phyloP scores from a whole-genome alignment of 2,797 vertebrate species.

The Gadopsis bispinosus region DNA sequence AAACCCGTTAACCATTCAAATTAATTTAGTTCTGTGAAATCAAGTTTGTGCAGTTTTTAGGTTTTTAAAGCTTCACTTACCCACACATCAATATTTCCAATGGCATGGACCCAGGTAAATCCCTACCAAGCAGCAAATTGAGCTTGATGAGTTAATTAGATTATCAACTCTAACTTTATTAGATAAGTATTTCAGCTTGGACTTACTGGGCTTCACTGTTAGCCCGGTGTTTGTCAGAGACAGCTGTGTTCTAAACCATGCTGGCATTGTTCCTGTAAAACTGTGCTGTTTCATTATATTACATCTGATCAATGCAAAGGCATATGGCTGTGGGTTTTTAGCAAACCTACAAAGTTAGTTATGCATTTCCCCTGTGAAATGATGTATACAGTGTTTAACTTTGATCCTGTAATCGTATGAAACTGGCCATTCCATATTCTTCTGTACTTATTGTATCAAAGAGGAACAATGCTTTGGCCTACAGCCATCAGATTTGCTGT shows the following conservation, averaged over 20 bases:
- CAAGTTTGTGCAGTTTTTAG: background rate
- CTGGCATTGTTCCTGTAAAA: conserved; percentile 44
- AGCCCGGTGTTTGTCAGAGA: background rate
- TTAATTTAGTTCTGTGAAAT: background rate
- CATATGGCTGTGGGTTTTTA: conserved; percentile 49
- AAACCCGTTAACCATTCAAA: background rate
- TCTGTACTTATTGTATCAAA: conserved; percentile 32
- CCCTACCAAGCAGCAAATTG: conserved; percentile 7
- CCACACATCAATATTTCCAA: conserved; percentile 1
- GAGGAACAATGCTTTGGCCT: conserved; percentile 25
- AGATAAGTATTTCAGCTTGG: conserved; percentile 7
- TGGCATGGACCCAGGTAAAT: conserved; percentile 4
- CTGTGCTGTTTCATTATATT: conserved; percentile 57
- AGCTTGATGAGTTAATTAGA: background rate
- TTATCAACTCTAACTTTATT: conserved; percentile 37
- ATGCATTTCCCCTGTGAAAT: conserved; percentile 43
- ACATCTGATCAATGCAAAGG: conserved; percentile 60
- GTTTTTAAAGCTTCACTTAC: conserved; percentile 21
- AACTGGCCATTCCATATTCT: conserved; percentile 21
- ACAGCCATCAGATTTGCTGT: conserved; percentile 42
- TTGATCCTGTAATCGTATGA: conserved; percentile 46
- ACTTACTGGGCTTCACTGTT: background rate
- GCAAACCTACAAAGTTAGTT: conserved; percentile 48
- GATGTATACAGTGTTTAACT: conserved; percentile 33
- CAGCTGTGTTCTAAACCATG: conserved; percentile 7